These are phyloP conservation scores for Tipula confusa DNA, from an alignment of 2,888 invertebrate species.

Conservation along the genomic window DNA sequence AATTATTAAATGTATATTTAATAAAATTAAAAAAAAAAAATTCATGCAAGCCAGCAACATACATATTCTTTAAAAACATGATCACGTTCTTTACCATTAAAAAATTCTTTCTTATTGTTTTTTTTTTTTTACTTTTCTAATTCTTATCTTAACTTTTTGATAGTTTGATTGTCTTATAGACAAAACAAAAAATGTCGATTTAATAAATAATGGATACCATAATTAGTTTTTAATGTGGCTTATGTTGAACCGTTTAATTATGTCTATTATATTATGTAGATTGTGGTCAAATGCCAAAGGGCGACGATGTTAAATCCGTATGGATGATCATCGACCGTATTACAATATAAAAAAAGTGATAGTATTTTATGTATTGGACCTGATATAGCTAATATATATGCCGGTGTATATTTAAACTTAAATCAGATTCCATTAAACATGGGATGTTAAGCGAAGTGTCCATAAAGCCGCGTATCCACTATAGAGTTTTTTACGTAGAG, in stretches of 20 bases:
- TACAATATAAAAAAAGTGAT: not conserved
- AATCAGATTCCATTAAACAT: no score
- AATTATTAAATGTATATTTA: slow-evolving; percentile 25
- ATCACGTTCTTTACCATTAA: not conserved
- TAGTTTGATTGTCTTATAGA: not conserved
- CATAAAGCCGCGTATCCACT: no score
- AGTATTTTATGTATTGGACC: no score
- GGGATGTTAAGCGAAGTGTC: no score
- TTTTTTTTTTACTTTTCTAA: not conserved
- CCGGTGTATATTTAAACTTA: no score
- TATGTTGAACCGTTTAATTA: not conserved
- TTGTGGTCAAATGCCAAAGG: not conserved
- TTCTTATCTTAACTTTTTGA: not conserved
- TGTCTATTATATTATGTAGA: not conserved
- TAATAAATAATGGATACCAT: not conserved
- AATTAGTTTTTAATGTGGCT: not conserved
- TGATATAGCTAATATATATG: no score
- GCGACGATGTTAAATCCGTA: not conserved
- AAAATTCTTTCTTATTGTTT: not conserved
- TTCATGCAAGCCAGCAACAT: not conserved
- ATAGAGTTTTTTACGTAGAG: no score
- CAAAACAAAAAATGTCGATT: not conserved
- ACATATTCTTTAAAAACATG: slow-evolving; percentile 25
- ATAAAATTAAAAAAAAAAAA: not conserved
- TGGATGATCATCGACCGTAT: not conserved